These are phyloP conservation scores for Climacteris rufus DNA, from an alignment of 2,113 vertebrate genomes.

Conservation along the genomic window DNA sequence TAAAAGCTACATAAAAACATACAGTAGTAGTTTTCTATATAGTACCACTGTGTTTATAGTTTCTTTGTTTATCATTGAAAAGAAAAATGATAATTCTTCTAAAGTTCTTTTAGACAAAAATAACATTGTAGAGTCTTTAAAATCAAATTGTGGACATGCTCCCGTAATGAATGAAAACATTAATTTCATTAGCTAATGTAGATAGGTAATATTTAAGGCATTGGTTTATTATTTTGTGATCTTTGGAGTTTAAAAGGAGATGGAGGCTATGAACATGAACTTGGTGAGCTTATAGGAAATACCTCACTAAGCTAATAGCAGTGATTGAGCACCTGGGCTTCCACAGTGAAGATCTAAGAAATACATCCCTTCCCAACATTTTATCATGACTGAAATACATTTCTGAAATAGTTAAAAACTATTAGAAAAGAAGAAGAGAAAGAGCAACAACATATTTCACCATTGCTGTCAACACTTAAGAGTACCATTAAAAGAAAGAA, in stretches of 20 bases:
- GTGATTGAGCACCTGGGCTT: not conserved
- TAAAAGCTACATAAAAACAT: not conserved
- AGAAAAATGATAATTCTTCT: not conserved
- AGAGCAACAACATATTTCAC: conserved; percentile 57
- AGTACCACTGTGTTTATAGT: not conserved
- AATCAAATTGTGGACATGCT: not conserved
- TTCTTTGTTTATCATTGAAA: not conserved
- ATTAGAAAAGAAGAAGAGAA: not conserved
- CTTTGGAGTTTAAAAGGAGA: not conserved
- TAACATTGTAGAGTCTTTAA: not conserved
- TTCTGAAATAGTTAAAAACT: conserved; percentile 57
- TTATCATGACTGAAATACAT: not conserved
- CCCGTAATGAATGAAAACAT: not conserved
- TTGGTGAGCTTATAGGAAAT: not conserved
- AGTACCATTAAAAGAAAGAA: conserved; percentile 63
- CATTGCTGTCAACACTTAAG: conserved; percentile 65
- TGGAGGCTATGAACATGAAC: not conserved
- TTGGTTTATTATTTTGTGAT: not conserved
- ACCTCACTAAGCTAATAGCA: not conserved
- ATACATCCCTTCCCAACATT: not conserved
- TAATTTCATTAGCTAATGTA: not conserved
- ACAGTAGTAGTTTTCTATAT: not conserved
- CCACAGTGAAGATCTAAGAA: not conserved
- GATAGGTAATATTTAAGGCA: not conserved
- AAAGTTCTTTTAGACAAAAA: not conserved